Percentiles rank a stretch among this genome's conserved stretches.
These are phyloP conservation scores for Hesperophylax magnus DNA, from an alignment of 1,140 invertebrate genomes.

Conservation along the genomic window DNA sequence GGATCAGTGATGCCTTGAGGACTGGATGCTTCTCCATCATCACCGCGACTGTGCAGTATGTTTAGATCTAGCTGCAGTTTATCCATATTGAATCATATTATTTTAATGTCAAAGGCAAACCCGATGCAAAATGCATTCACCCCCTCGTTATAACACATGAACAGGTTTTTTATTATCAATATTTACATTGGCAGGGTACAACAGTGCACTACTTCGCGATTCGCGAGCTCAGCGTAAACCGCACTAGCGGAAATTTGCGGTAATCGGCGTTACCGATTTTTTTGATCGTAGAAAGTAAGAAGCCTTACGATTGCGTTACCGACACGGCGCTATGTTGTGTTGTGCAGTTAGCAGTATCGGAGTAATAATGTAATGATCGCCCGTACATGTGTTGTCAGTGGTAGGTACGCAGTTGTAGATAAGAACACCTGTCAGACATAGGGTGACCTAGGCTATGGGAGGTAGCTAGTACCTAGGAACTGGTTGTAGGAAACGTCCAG, in stretches of 20 bases:
- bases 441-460: not conserved
- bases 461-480: conserved; percentile 79
- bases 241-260: conserved; percentile 32
- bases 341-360: not conserved
- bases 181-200: conserved; percentile 44
- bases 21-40: conserved; percentile 13
- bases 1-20: conserved; percentile 33
- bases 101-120: not conserved
- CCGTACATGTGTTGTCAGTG: conserved; percentile 14
- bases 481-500: conserved; percentile 83
- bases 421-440: conserved; percentile 41
- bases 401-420: conserved; percentile 29
- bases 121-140: not conserved
- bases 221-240: conserved; percentile 22
- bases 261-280: conserved; percentile 37
- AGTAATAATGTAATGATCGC: conserved; percentile 26
- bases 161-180: conserved; percentile 21
- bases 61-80: conserved; percentile 49
- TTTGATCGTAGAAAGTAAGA: conserved; percentile 43
- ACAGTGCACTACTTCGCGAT: conserved; percentile 17
- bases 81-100: conserved; percentile 40
- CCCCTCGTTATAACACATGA: not conserved
- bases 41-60: conserved; percentile 31
- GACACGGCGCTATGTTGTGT: conserved; percentile 24
- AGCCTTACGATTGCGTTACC: conserved; percentile 45